Base-by-base conservation (phyloP, 2,113 vertebrate species). In the Meles meles region DNA sequence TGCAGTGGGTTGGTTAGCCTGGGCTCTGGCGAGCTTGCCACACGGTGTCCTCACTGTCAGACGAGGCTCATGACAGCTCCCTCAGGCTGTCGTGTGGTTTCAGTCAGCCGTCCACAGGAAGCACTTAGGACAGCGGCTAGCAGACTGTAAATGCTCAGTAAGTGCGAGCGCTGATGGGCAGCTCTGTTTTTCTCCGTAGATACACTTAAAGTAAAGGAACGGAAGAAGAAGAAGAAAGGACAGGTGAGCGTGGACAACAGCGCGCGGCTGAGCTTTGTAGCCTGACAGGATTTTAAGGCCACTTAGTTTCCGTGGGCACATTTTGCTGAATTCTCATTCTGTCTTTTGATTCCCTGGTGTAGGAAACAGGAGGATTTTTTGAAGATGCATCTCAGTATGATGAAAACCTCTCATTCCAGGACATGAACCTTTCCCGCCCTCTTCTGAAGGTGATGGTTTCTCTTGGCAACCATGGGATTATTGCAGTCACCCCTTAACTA, bases 371-470 rank as follows among this genome's bases (percentile, higher is more conserved):
- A 85, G 97, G 95, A 0, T 99, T 99, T 98, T 99, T 98, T 84
- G 99, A 99, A 98, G 99, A 99, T 2, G 99, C 99, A 0, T 99
- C 99, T 23, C 98, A 99, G 29, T 99, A 99, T 1, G 99, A 99
- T 13, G 99, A 99, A 47, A 99, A 87, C 44, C 98, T 99, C 88
- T 99, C 98, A 0, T 99, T 99, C 86, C 99, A 99, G 81, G 99
- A 99, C 94, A 99, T 99, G 99, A 99, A 99, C 98, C 99, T 99
- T 77, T 99, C 99, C 93, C 98, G 99, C 77, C 99, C 99, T 15
- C 99, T 99, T 82, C 98, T 99, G 61, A 99, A 99, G 99, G 99
- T 99, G 98, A 39, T 84, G 84, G 31, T 4, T 11, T 79, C 29
- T 42, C 84, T 87, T 11, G 12, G 42, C 94, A 55, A 4, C 55